These are phyloP conservation scores for Eulemur rubriventer DNA, from an alignment of 2,797 vertebrate species.

Conservation along the genomic window DNA sequence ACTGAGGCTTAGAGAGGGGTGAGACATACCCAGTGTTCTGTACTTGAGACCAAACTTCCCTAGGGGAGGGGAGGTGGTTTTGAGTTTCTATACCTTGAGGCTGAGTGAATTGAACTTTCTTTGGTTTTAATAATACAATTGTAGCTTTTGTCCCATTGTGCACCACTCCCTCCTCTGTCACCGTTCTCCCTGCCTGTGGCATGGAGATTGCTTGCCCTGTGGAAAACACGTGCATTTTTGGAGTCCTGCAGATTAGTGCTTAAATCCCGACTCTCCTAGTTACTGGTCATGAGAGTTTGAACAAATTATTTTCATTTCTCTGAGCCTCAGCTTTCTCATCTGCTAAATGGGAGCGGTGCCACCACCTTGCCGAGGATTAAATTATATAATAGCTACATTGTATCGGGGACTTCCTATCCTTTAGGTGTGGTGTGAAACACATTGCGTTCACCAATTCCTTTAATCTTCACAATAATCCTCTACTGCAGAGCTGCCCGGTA, in stretches of 20 bases:
- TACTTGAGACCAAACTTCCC: not conserved
- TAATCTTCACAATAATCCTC: not conserved
- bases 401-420: not conserved
- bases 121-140: not conserved
- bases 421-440: not conserved
- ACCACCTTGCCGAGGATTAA: not conserved
- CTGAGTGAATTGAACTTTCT: not conserved
- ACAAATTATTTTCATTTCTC: not conserved
- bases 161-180: fast-evolving
- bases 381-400: too few species aligned
- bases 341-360: not conserved
- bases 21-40: not conserved
- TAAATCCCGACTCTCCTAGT: not conserved
- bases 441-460: not conserved
- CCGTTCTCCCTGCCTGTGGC: not conserved
- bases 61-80: fast-evolving
- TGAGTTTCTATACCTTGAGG: not conserved
- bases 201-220: not conserved
- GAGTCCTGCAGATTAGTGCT: not conserved
- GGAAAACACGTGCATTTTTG: not conserved
- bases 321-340: not conserved
- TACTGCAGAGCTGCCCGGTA: too few species aligned
- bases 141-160: not conserved
- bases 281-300: not conserved
- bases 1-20: not conserved